Conservation (phyloP, 2,888 invertebrate genomes). For the Drosophila neutralis region DNA sequence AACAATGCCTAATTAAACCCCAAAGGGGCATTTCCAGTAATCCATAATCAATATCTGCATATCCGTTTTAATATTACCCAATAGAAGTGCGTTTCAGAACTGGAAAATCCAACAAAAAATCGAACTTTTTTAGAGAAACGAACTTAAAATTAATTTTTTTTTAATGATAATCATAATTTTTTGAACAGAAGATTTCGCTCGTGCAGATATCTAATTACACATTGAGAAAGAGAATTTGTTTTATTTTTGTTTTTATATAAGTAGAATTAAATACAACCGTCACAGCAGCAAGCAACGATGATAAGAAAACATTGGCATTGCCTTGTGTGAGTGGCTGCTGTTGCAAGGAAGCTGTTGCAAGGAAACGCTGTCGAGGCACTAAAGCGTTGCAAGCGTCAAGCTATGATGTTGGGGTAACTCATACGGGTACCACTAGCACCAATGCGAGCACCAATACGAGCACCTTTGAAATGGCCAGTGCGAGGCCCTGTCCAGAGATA, state of each 20-base stretch:
- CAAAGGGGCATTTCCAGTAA: not conserved
- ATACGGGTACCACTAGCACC: conserved; percentile 19
- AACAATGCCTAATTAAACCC: not conserved
- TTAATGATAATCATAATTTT: not conserved
- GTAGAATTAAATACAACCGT: conserved; percentile 2
- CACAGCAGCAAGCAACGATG: conserved; percentile 12
- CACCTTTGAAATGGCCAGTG: conserved; percentile 26
- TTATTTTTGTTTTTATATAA: not conserved
- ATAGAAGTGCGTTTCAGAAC: not conserved
- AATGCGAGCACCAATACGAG: conserved; percentile 30
- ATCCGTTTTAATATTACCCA: not conserved
- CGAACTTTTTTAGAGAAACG: not conserved
- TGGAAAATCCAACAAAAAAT: not conserved
- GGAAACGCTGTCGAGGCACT: conserved; percentile 52
- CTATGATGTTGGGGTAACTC: conserved; percentile 17
- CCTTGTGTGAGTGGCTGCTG: conserved; percentile 28
- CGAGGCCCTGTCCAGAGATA: conserved; percentile 17
- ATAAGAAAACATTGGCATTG: conserved; percentile 3
- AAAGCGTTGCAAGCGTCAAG: conserved; percentile 6
- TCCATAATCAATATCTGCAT: not conserved
- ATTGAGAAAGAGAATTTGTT: not conserved
- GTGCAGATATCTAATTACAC: conserved; percentile 11
- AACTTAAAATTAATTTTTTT: not conserved
- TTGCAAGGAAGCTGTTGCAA: conserved; percentile 54
- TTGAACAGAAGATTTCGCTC: conserved; percentile 7